Base-by-base conservation (phyloP, 2,113 vertebrate genomes). In the Hyaena hyaena region DNA sequence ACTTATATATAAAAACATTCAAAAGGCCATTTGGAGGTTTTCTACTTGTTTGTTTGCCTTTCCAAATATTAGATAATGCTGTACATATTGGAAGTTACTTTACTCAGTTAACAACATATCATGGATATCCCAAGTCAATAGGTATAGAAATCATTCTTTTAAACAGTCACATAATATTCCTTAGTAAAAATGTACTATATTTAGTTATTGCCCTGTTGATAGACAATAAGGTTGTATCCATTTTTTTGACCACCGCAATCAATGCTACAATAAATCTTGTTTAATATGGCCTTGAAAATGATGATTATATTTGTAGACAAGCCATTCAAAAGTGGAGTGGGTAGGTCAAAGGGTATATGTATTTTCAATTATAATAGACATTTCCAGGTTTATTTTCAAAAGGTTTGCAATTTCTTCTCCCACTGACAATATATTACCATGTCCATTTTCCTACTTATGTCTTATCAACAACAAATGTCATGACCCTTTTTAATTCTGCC, bases 231-330 rank as follows among this genome's bases (percentile, higher is more conserved):
- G 84, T 77, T 69, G 4, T 45, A 53, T 66, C 19, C n/a, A 48
- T 48, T 83, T 71, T 86, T 86, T 93, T 66, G 43, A 74, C 55
- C 48, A 19, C 5, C 24, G 55, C 6, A 65, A 35, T 63, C 17
- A 80, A 33, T 26, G 50, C 17, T 61, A 43, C 43, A 88, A 74
- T 58, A 71, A 74, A 65, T 16, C 39, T 45, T 50, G 71, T 48
- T 28, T 48, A 88, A 63, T 28, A 3, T 80, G 31, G 10, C 17
- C 39, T 93, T 76, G 14, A 79, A 74, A 95, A 61, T 14, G n/a
- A 10, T 93, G 50, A 55, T 87, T 80, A 24, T 84, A n/a, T 92
- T 69, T 88, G 35, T 69, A 95, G 68, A 39, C 58, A 88, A 95
- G n/a, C 45, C 66, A 3, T 66, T 85, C 76, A 58, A 65, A 92